Evolutionary conservation across 2,113 vertebrate species (phyloP).

Genomic region (Pimephales promelas): DNA sequence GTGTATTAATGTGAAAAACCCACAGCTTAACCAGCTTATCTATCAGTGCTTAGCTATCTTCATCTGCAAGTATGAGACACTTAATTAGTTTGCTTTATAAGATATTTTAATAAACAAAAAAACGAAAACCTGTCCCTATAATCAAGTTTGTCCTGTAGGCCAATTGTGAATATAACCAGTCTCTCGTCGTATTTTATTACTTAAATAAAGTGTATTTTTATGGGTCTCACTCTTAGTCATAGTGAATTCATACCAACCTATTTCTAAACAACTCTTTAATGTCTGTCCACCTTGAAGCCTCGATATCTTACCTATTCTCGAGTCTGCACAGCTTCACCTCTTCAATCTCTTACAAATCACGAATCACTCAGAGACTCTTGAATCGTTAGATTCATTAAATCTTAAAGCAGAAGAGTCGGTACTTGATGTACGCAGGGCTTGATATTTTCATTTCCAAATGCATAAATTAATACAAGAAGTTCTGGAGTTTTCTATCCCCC

Average conservation of each 20-base stretch:
- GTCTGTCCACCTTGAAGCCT: neutral
- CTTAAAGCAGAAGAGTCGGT: slow-evolving; percentile 39
- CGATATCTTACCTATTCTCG: neutral
- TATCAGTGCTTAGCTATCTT: neutral
- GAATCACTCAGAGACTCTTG: slow-evolving; percentile 25
- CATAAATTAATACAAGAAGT: slow-evolving; percentile 39
- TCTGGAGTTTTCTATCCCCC: neutral
- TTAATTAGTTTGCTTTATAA: neutral
- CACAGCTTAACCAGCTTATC: neutral
- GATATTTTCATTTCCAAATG: slow-evolving; percentile 48
- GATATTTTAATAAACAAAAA: neutral
- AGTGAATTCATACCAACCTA: neutral
- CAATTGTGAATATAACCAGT: neutral
- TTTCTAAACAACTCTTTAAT: neutral
- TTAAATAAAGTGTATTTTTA: neutral
- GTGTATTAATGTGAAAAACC: neutral
- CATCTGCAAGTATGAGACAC: neutral
- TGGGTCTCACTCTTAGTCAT: neutral
- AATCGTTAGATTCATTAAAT: slow-evolving; percentile 52
- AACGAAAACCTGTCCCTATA: neutral
- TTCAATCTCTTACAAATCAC: slow-evolving; percentile 41
- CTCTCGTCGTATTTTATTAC: neutral
- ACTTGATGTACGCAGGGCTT: slow-evolving; percentile 29
- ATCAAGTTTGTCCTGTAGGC: neutral
- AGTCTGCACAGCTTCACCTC: neutral